Evolutionary conservation across 2,888 invertebrate species (phyloP).

Genomic region (Cristatella mucedo): DNA sequence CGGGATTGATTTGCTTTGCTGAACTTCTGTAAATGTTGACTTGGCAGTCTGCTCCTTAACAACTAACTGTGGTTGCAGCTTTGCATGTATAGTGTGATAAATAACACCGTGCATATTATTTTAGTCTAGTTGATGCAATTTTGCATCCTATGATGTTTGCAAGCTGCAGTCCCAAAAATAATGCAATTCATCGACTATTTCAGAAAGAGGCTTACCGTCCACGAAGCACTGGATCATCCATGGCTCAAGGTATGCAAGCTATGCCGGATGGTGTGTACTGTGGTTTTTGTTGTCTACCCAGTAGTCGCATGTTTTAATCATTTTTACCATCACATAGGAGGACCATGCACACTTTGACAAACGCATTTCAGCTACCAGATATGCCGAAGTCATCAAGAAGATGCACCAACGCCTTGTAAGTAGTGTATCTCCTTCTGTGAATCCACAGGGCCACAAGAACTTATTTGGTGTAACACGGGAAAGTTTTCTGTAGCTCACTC

Average conservation of each 20-base stretch:
- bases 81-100: too few species aligned
- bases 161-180: too few species aligned
- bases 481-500: too few species aligned
- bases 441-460: not conserved
- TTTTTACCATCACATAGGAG: conserved; percentile 20
- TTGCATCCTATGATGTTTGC: too few species aligned
- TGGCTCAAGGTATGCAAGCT: conserved; percentile 90
- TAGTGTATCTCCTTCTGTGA: conserved; percentile 11
- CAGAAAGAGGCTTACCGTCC: conserved; percentile 90
- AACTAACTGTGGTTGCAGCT: too few species aligned
- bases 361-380: conserved; percentile 63
- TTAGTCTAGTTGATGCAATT: too few species aligned
- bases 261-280: conserved; percentile 44
- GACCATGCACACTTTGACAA: conserved; percentile 39
- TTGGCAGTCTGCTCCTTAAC: too few species aligned
- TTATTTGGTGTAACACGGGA: too few species aligned
- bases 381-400: conserved; percentile 69
- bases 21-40: too few species aligned
- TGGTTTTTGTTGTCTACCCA: conserved; percentile 41
- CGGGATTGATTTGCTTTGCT: too few species aligned
- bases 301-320: not conserved
- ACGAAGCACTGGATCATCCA: conserved; percentile 83
- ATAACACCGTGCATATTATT: too few species aligned
- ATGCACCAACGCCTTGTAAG: conserved; percentile 52
- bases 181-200: too few species aligned